These are phyloP conservation scores for Pantelozetes paolii DNA, from an alignment of 2,888 invertebrate species.

Conservation along the genomic window DNA sequence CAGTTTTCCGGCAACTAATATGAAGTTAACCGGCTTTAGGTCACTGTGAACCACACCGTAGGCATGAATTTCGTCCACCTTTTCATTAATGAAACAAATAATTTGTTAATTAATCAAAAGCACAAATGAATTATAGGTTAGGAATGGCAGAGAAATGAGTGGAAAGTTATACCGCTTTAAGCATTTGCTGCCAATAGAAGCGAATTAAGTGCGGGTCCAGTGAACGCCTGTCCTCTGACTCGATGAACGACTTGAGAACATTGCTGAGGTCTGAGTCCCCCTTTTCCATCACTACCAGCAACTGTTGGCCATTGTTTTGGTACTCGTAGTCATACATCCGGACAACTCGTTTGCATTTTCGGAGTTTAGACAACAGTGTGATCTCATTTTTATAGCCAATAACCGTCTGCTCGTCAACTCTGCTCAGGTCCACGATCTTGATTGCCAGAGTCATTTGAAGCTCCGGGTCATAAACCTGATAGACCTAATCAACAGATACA, in stretches of 20 bases:
- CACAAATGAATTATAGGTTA: too few species aligned
- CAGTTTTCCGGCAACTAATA: slow-evolving; percentile 74
- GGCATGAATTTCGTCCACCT: slow-evolving; percentile 75
- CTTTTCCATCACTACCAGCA: slow-evolving; percentile 85
- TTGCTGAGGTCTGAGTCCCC: slow-evolving; percentile 83
- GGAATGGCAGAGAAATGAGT: too few species aligned
- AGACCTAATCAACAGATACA: slow-evolving; percentile 49
- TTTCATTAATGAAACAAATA: background rate
- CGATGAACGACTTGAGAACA: slow-evolving; percentile 60
- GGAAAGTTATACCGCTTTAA: slow-evolving; percentile 62
- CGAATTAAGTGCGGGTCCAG: slow-evolving; percentile 71
- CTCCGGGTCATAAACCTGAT: slow-evolving; percentile 63
- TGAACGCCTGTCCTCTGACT: slow-evolving; percentile 53
- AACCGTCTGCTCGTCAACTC: slow-evolving; percentile 65
- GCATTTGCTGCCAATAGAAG: slow-evolving; percentile 91
- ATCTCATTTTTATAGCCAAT: slow-evolving; percentile 86
- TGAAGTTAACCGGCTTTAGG: slow-evolving; percentile 92
- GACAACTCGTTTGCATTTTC: slow-evolving; percentile 76
- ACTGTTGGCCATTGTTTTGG: slow-evolving; percentile 59
- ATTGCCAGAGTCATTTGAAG: slow-evolving; percentile 64
- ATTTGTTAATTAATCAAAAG: too few species aligned
- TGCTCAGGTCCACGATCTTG: slow-evolving; percentile 74
- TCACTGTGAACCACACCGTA: slow-evolving; percentile 95
- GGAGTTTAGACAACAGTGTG: slow-evolving; percentile 69
- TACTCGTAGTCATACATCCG: slow-evolving; percentile 78